Evolutionary conservation across 2,113 vertebrate genomes (phyloP), one percentile per base, ranked within the genome.

Genomic region (Puffinus mauretanicus): DNA sequence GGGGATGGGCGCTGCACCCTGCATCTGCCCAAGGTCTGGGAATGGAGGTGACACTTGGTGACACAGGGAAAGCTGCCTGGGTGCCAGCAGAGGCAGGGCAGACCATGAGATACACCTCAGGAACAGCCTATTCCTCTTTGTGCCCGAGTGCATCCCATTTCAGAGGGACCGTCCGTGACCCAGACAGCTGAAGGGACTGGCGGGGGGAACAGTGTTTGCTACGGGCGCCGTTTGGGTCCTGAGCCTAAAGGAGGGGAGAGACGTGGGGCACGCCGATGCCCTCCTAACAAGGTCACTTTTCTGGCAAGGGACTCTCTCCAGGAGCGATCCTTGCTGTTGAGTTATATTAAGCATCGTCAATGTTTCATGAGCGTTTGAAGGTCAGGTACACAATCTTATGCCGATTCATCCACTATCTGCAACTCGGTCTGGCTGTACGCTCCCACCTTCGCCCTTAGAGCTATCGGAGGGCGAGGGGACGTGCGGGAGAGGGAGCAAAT

Each of bases 281-380:
- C 55, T 90, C 71, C 67, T 1, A 11, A 52, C 88, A 94, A 95
- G 80, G 95, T 89, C 87, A 16, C 38, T 73, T 40, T 44, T 54
- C 71, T 87, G 86, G 77, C 18, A 0, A 80, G 52, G 88, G 77
- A 80, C 30, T 72, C 62, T 51, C 73, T 85, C 84, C 54, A 72
- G 65, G 47, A 96, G 93, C 32, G 1, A 38, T 60, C 85, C 82
- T 93, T 92, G 91, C 93, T 9, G 11, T 11, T 25, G 82, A 96
- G 90, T 96, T 97, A 95, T 96, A 95, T 97, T 97, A 97, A 96
- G 92, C 82, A 88, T 96, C 30, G 57, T 91, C 82, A 95, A 96
- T 96, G 96, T 97, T 98, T 98, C 86, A 96, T 96, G 95, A 97
- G 93, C 4, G 3, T 92, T 97, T 97, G 96, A 98, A 98, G 94